Conservation (phyloP, 2,113 vertebrate species). For the Tichodroma muraria region DNA sequence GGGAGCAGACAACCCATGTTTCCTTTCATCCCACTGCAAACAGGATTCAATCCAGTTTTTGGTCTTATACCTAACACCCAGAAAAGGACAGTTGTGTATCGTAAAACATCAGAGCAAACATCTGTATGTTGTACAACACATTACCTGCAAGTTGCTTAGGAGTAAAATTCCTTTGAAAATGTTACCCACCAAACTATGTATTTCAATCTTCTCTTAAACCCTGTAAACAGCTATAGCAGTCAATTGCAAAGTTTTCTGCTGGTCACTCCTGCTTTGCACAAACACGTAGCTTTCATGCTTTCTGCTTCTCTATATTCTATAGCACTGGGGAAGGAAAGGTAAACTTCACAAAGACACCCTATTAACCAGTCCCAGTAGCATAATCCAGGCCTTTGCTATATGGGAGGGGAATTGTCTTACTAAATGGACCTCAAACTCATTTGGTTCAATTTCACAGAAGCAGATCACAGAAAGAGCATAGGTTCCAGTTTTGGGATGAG, state of each 20-base stretch:
- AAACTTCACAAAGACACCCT: not conserved
- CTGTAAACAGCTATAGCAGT: not conserved
- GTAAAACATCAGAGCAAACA: not conserved
- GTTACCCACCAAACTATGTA: not conserved
- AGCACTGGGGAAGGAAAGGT: not conserved
- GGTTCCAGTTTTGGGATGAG: not conserved
- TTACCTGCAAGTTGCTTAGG: not conserved
- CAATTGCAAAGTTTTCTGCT: not conserved
- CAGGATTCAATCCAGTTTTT: not conserved
- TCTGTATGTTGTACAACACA: not conserved
- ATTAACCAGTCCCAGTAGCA: too few relatives aligned
- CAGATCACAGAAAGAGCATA: not conserved
- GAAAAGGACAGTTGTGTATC: fast-evolving
- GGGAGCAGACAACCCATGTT: not conserved
- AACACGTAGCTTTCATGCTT: not conserved
- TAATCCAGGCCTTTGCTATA: not conserved
- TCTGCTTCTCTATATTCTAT: not conserved
- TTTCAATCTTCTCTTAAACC: not conserved
- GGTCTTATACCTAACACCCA: not conserved
- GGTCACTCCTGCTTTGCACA: not conserved
- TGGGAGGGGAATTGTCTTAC: not conserved
- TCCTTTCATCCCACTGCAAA: not conserved
- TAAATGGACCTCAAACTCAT: not conserved
- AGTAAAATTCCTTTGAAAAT: not conserved
- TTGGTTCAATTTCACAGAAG: not conserved